Conservation (phyloP, 2,113 vertebrate genomes). For the Podarcis muralis region DNA sequence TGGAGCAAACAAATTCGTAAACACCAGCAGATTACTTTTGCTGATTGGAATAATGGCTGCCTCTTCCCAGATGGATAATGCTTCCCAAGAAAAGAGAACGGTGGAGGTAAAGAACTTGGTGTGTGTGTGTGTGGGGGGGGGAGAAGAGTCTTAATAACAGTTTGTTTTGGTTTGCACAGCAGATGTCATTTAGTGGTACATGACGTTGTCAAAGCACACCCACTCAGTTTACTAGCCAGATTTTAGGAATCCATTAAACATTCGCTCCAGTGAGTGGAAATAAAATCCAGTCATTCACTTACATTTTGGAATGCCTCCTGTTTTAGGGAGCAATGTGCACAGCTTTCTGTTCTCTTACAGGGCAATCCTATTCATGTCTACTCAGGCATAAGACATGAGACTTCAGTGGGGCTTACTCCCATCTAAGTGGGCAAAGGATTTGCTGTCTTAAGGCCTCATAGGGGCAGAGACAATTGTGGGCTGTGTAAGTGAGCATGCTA, state of each 20-base stretch:
- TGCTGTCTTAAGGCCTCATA: background rate
- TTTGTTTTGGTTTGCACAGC: conserved; percentile 28
- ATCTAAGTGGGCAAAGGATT: too few species aligned
- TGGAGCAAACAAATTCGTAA: background rate
- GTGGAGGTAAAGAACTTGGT: conserved; percentile 61
- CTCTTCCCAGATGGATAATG: conserved; percentile 59
- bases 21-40: conserved; percentile 64
- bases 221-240: conserved; percentile 17
- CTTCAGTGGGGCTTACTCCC: too few species aligned
- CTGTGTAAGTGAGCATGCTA: too few species aligned
- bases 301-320: conserved; percentile 22
- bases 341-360: background rate
- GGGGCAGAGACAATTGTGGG: background rate
- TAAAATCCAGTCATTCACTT: background rate
- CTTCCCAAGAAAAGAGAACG: conserved; percentile 62
- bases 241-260: background rate
- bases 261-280: background rate
- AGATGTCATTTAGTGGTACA: background rate
- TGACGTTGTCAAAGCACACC: background rate
- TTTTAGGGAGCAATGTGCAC: background rate
- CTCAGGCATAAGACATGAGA: too few species aligned
- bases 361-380: too few species aligned
- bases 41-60: conserved; percentile 67
- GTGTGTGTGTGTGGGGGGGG: background rate
- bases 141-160: conserved; percentile 34